Conservation (phyloP, 2,888 invertebrate genomes). For the Pseudococcus viburni region DNA sequence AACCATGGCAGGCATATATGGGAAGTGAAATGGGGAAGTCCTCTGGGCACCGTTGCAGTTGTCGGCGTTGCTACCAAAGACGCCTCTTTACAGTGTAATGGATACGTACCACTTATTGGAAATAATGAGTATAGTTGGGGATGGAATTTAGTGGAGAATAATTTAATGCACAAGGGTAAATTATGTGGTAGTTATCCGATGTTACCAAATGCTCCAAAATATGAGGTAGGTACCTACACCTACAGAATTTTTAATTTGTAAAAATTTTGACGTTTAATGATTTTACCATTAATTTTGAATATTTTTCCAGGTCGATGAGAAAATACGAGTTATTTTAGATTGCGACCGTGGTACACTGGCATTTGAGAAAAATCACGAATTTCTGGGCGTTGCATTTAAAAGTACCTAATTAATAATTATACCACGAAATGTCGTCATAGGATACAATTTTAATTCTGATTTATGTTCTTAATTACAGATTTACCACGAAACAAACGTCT, state of each 20-base stretch:
- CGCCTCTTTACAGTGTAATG: conserved; percentile 92
- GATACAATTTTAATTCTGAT: not conserved
- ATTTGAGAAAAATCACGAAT: conserved; percentile 98
- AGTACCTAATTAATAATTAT: not conserved
- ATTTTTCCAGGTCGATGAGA: conserved; percentile 87
- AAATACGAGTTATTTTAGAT: conserved; percentile 96
- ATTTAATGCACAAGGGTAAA: conserved; percentile 95
- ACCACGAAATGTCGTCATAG: not conserved
- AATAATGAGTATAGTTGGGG: conserved; percentile 99
- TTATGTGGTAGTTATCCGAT: conserved; percentile 94
- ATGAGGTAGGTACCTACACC: conserved; percentile 73
- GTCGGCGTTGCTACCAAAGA: conserved; percentile 96
- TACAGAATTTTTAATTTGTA: not conserved
- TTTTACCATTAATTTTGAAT: conserved; percentile 68
- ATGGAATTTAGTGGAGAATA: conserved; percentile 99
- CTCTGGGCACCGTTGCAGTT: conserved; percentile 97
- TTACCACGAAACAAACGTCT: conserved; percentile 81
- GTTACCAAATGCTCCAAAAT: conserved; percentile 96
- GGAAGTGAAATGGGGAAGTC: conserved; percentile 99
- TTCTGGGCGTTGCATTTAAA: conserved; percentile 97
- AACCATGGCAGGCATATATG: conserved; percentile 94
- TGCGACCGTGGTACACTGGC: conserved; percentile 97
- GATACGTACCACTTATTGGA: conserved; percentile 94
- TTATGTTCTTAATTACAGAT: conserved; percentile 74
- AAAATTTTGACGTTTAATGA: not conserved